phyloP scores from a whole-genome alignment of 2,888 invertebrate species.

The Diadromus collaris region DNA sequence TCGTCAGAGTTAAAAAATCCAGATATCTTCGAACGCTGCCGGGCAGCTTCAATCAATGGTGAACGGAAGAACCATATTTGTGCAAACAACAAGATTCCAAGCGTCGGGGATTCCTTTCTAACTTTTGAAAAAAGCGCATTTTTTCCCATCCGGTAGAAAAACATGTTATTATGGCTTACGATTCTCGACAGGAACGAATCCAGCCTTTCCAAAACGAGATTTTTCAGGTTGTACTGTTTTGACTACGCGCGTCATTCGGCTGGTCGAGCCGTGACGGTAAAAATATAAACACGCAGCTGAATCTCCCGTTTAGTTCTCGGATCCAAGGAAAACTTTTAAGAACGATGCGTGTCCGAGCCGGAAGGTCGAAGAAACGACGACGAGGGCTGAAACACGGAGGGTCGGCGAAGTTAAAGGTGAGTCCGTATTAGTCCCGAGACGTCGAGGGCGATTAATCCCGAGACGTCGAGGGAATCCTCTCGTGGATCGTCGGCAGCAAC shows the following conservation, averaged over 20 bases:
- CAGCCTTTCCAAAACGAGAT: not conserved
- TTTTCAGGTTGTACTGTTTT: conserved; percentile 64
- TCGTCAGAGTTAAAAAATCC: no score
- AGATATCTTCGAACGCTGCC: not conserved
- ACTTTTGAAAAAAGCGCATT: no score
- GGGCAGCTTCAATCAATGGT: not conserved
- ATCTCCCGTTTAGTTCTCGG: conserved; percentile 31
- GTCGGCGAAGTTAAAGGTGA: conserved; percentile 57
- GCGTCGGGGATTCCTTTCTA: no score
- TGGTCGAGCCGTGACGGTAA: conserved; percentile 65
- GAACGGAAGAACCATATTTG: conserved; percentile 25
- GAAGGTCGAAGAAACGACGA: conserved; percentile 23
- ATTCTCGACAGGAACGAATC: no score
- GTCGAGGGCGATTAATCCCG: conserved; percentile 66
- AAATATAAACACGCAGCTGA: conserved; percentile 51
- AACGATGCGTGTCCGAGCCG: conserved; percentile 48
- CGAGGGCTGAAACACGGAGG: conserved; percentile 42
- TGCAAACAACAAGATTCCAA: not conserved
- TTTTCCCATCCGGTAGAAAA: no score
- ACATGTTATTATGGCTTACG: no score
- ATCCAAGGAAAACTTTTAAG: conserved; percentile 30
- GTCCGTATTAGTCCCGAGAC: conserved; percentile 59
- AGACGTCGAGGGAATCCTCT: conserved; percentile 38
- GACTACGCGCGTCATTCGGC: conserved; percentile 63
- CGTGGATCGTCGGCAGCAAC: not conserved